Percentiles rank a stretch among this genome's conserved stretches.
These are phyloP conservation scores for Halichondria panicea DNA, from an alignment of 37 sponge, comb jelly and placozoan genomes.

Conservation along the genomic window DNA sequence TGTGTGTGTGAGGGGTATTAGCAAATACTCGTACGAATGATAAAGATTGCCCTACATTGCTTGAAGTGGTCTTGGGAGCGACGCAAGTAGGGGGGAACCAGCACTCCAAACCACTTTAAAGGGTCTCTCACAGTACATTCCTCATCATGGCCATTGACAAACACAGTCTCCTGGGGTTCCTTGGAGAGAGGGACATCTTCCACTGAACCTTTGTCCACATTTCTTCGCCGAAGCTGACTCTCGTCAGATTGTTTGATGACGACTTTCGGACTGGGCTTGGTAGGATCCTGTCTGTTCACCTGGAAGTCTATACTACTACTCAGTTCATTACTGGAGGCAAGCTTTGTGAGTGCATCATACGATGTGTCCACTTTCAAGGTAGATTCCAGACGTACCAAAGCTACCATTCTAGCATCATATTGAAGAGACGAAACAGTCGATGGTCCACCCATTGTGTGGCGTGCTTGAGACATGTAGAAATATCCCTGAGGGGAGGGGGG, in stretches of 20 bases:
- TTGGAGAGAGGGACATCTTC: slow-evolving; percentile 10
- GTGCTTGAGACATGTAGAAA: slow-evolving; percentile 59
- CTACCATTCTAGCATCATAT: slow-evolving; percentile 62
- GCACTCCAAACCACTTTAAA: slow-evolving; percentile 78
- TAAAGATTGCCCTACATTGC: slow-evolving; percentile 44
- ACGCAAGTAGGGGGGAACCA: slow-evolving; percentile 63
- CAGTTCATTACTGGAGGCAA: background rate
- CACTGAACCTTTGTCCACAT: slow-evolving; percentile 1
- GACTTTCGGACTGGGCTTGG: background rate
- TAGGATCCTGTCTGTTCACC: slow-evolving; percentile 13
- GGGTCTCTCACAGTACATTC: slow-evolving; percentile 46
- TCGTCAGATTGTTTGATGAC: background rate
- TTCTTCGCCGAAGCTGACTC: slow-evolving; percentile 3
- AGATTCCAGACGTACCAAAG: slow-evolving; percentile 35
- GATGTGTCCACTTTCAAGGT: background rate
- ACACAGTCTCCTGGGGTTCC: slow-evolving; percentile 5
- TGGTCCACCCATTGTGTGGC: slow-evolving; percentile 72
- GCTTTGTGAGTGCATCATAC: background rate
- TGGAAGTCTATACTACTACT: background rate
- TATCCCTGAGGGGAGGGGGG: slow-evolving; percentile 51
- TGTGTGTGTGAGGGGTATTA: background rate
- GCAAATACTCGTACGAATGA: background rate
- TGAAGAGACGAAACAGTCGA: slow-evolving; percentile 55
- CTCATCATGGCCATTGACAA: too few species aligned
- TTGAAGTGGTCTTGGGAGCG: slow-evolving; percentile 62